These are phyloP conservation scores for Lophius piscatorius DNA, from an alignment of 2,113 vertebrate genomes.

Conservation along the genomic window DNA sequence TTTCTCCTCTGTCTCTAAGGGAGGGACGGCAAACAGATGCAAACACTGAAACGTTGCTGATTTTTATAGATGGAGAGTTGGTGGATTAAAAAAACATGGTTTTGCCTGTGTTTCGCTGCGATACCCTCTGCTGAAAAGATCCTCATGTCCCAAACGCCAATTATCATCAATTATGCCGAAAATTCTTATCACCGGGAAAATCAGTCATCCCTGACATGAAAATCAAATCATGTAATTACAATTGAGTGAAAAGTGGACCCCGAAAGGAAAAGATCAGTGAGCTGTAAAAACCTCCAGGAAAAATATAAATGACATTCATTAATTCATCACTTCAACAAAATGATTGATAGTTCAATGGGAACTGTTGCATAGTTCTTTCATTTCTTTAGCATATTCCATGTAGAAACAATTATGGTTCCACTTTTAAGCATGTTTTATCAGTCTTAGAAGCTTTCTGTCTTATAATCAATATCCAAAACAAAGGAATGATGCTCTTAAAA, in stretches of 20 bases:
- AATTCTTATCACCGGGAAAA: neutral
- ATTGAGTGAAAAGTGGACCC: slow-evolving; percentile 1
- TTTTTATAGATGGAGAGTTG: neutral
- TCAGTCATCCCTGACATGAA: neutral
- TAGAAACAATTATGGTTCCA: neutral
- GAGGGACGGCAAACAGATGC: neutral
- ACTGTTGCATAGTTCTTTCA: neutral
- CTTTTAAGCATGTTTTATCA: no score
- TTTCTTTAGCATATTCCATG: neutral
- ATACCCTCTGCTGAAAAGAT: neutral
- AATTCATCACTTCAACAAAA: slow-evolving; percentile 13
- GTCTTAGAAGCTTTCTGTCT: neutral
- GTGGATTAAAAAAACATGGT: neutral
- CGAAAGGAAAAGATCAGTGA: slow-evolving; percentile 3
- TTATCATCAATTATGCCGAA: neutral
- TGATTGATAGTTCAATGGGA: neutral
- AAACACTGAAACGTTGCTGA: no score
- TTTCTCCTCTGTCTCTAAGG: neutral
- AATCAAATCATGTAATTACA: neutral
- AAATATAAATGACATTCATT: neutral
- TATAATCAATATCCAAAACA: neutral
- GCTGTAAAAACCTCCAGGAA: slow-evolving; percentile 11
- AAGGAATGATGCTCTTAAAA: neutral
- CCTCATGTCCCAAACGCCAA: no score
- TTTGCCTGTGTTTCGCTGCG: neutral